Conservation (phyloP, 2,113 vertebrate species). For the Phylloscopus whistleri region DNA sequence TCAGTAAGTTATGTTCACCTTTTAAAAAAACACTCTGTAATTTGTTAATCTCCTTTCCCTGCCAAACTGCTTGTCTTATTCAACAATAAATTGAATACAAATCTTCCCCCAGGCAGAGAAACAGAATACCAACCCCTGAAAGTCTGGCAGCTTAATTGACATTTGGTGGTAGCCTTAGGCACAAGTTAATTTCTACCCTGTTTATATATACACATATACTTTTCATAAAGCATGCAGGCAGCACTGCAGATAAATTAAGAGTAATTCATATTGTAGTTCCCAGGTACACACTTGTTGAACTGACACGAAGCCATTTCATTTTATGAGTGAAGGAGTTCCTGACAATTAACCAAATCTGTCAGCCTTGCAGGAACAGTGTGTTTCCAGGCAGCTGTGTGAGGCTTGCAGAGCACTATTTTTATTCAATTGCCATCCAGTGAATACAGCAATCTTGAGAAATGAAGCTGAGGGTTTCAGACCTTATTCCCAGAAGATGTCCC, state of each 20-base stretch:
- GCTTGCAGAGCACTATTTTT: neutral
- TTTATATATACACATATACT: slow-evolving; percentile 35
- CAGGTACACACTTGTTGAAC: slow-evolving; percentile 20
- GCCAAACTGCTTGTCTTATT: slow-evolving; percentile 66
- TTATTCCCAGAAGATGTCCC: slow-evolving; percentile 6
- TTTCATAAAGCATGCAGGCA: slow-evolving; percentile 36
- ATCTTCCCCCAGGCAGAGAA: slow-evolving; percentile 66
- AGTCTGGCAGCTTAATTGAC: slow-evolving; percentile 72
- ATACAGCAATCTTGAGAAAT: neutral
- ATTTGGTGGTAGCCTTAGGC: slow-evolving; percentile 60
- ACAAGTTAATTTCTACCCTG: slow-evolving; percentile 60
- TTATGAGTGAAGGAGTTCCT: slow-evolving; percentile 30
- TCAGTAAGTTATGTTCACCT: slow-evolving; percentile 54
- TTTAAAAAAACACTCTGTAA: slow-evolving; percentile 47
- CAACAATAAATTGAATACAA: slow-evolving; percentile 73
- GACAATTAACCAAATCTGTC: slow-evolving; percentile 19
- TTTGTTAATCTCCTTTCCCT: slow-evolving; percentile 69
- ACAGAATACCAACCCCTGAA: slow-evolving; percentile 45
- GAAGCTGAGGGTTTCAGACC: neutral
- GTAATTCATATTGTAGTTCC: slow-evolving; percentile 39
- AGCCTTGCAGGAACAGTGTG: neutral
- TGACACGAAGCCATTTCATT: slow-evolving; percentile 38
- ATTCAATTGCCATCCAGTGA: neutral
- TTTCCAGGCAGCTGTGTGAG: neutral
- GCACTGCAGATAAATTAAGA: slow-evolving; percentile 45